Evolutionary conservation across 2,797 vertebrate species (phyloP).

Genomic region (Ptychobarbus kaznakovi): DNA sequence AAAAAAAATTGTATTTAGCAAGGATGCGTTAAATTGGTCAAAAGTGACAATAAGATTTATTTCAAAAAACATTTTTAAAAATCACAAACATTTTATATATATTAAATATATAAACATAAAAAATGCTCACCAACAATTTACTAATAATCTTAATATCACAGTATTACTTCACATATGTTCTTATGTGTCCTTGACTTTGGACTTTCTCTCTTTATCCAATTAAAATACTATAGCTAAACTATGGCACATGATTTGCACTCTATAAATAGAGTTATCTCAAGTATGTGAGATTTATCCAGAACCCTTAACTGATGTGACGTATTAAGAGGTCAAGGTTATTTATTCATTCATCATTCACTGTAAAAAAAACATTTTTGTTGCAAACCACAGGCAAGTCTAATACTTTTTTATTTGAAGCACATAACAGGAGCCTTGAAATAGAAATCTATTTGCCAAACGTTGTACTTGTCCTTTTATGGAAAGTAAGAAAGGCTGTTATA

Average conservation of each 20-base stretch:
- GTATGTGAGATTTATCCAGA: not conserved
- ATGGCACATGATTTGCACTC: constrained; percentile 16
- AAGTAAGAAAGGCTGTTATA: constrained; percentile 13
- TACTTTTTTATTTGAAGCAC: not conserved
- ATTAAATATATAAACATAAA: too few relatives aligned
- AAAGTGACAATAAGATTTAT: not conserved
- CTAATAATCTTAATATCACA: constrained; percentile 43
- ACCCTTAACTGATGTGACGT: not conserved
- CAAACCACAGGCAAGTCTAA: not conserved
- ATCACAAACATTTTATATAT: not conserved
- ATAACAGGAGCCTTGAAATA: not conserved
- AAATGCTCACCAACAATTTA: not conserved
- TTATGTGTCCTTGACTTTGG: not conserved
- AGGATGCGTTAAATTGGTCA: too few relatives aligned
- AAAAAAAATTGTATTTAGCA: too few relatives aligned
- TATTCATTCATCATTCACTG: not conserved
- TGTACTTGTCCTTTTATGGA: constrained; percentile 27
- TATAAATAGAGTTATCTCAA: constrained; percentile 9
- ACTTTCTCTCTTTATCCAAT: constrained; percentile 35
- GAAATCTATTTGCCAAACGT: not conserved
- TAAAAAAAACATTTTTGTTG: not conserved
- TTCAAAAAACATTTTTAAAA: not conserved
- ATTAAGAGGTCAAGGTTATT: not conserved
- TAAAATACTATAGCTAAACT: constrained; percentile 21
- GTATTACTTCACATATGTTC: not conserved